Evolutionary conservation across 2,797 vertebrate genomes (phyloP), one percentile per base, ranked within the genome.

Genomic region (Chelmon rostratus): DNA sequence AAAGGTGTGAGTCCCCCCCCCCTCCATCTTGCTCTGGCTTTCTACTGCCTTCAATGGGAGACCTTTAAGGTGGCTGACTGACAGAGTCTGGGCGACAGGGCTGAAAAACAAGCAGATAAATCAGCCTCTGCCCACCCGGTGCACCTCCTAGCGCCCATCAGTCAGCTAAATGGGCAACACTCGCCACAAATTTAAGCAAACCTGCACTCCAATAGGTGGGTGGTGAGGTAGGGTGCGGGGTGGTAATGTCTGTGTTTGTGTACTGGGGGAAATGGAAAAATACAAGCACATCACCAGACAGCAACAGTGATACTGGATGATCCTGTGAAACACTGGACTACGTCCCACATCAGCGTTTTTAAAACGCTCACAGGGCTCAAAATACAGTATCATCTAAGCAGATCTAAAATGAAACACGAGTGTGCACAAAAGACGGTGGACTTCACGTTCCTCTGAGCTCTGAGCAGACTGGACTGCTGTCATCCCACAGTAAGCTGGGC

Each of bases 81-180:
- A 92, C 88, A 84, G 86, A 76, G 71, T 49, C 73, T 40, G 72
- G 76, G 70, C 79, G 73, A 84, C 77, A 73, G 81, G 78, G 83
- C 77, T 92, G 89, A 88, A 93, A 90, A 93, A 91, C 87, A 90
- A 86, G 86, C 83, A 68, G 80, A 92, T 94, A 93, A 91, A 94
- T 93, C 89, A 91, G 85, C 73, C 62, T 65, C 66, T 73, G 85
- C 58, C 84, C 68, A 59, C 85, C 65, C 54, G 18, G 47, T 44
- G 83, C 76, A 76, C 86, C 83, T 86, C 79, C 76, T 35, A 61
- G 82, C 2, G 2, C 47, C 79, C 84, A 93, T 93, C 88, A 82
- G 79, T 94, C 91, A 91, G 64, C 70, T 68, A 82, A 86, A 92
- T 86, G 85, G 86, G 82, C 88, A 70, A 88, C 82, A 25, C 64